Percentiles rank a stretch among this genome's conserved stretches.
Conservation (phyloP, 2,888 invertebrate genomes). For the Sisyra nigra region DNA sequence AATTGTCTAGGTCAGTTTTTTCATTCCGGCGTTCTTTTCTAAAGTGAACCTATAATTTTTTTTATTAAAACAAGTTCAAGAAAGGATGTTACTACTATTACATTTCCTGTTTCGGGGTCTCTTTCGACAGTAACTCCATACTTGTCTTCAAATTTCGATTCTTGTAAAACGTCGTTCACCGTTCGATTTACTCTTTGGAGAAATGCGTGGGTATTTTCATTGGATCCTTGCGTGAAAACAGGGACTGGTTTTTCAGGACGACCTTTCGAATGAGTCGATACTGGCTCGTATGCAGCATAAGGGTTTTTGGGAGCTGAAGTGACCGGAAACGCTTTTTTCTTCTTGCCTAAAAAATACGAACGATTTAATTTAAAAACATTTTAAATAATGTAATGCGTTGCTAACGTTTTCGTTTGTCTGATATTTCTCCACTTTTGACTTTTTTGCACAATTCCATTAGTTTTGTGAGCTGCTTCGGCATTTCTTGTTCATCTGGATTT, state of each 20-base stretch:
- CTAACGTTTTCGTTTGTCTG: constrained; percentile 20
- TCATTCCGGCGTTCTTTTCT: no score
- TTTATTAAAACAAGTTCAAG: no score
- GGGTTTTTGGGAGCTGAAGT: constrained; percentile 11
- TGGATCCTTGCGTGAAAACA: constrained; percentile 37
- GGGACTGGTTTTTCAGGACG: constrained; percentile 32
- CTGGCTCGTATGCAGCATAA: no score
- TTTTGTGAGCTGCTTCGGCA: constrained; percentile 51
- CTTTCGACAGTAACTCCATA: constrained; percentile 39
- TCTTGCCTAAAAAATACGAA: no score
- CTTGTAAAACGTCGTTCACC: constrained; percentile 40
- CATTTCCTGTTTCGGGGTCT: constrained; percentile 32
- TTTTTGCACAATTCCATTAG: constrained; percentile 42
- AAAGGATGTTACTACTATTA: constrained; percentile 14
- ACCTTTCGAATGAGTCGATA: constrained; percentile 12
- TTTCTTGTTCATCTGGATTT: constrained; percentile 51
- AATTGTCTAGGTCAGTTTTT: background rate
- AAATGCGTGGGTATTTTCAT: constrained; percentile 46
- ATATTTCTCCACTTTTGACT: constrained; percentile 25
- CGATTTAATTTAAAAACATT: no score
- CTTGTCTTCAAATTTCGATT: constrained; percentile 42
- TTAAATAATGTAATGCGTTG: constrained; percentile 11
- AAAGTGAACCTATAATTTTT: no score
- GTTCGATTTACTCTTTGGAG: constrained; percentile 46
- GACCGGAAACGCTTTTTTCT: constrained; percentile 11